Evolutionary conservation across 2,888 invertebrate species (phyloP), one percentile per base, ranked within the genome.

Genomic region (Spicauda simplicius): DNA sequence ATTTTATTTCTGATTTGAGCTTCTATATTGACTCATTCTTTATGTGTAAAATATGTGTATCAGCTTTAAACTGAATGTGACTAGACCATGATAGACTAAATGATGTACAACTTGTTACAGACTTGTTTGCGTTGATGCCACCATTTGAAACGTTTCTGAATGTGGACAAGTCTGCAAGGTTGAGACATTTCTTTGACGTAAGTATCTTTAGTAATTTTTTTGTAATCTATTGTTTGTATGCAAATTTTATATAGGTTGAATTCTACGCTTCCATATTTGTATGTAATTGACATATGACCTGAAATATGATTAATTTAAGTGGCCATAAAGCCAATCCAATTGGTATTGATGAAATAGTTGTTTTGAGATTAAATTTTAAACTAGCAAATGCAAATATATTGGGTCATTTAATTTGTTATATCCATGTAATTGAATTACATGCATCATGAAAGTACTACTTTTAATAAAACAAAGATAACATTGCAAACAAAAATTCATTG

Each of bases 91-190:
- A 1, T 45, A 45, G n/a, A 45, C 4, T n/a, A 3, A 45, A n/a
- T n/a, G 4, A 41, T n/a, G 4, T n/a, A 45, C n/a, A 45, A 45
- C 76, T 81, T 79, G 71, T 93, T 94, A 58, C 90, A 96, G 96
- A 97, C 87, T 94, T 95, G 82, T 97, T 94, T 94, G 97, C 97
- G 19, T 94, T 97, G 73, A 96, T 97, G 94, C 98, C 98, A 70
- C 97, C 98, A 0, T 95, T 97, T 86, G 98, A 98, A 87, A 96
- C 95, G 63, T 98, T 97, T 84, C 94, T 97, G 76, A 96, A 95
- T 81, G 95, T 97, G 77, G 97, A 98, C 76, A 96, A 97, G 78
- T 94, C 95, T 18, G 96, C 96, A 68, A 94, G 97, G 73, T 93
- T 96, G 71, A 95, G 96, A 70, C 96, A 97, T 90, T 97, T 98